phyloP scores from a whole-genome alignment of 2,113 vertebrate genomes.

The Oreochromis spilurus region DNA sequence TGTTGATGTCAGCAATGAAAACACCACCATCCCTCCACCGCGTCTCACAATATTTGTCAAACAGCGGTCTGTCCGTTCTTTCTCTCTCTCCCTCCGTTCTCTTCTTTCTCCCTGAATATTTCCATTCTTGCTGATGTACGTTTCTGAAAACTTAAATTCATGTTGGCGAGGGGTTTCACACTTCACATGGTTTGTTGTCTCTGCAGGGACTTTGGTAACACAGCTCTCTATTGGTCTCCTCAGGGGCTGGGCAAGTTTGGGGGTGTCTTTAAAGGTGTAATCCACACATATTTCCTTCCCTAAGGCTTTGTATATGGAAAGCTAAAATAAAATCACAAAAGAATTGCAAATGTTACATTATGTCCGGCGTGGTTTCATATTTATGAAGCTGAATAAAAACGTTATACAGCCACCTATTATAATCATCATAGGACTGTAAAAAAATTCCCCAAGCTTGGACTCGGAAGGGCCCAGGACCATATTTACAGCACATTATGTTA shows the following conservation, averaged over 20 bases:
- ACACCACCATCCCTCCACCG: conserved; percentile 67
- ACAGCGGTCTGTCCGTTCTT: conserved; percentile 72
- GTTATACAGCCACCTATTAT: neutral
- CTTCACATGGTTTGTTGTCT: conserved; percentile 65
- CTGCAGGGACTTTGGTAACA: conserved; percentile 60
- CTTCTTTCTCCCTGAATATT: conserved; percentile 49
- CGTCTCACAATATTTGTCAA: conserved; percentile 77
- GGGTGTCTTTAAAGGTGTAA: conserved; percentile 57
- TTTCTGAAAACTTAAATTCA: conserved; percentile 47
- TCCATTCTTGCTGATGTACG: conserved; percentile 54
- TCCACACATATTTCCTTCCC: conserved; percentile 41
- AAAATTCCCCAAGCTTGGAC: neutral
- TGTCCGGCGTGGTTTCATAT: neutral
- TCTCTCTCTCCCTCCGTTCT: conserved; percentile 37
- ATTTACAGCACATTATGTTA: neutral
- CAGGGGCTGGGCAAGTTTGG: conserved; percentile 36
- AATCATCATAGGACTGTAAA: neutral
- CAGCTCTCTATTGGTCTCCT: conserved; percentile 51
- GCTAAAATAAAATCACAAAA: conserved; percentile 29
- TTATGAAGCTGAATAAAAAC: neutral
- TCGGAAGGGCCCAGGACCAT: neutral
- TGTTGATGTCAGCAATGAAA: conserved; percentile 83
- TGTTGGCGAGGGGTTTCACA: conserved; percentile 63
- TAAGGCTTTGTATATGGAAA: conserved; percentile 21
- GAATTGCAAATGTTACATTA: conserved; percentile 32